Evolutionary conservation across 2,797 vertebrate species (phyloP).

Genomic region (Acridotheres tristis): DNA sequence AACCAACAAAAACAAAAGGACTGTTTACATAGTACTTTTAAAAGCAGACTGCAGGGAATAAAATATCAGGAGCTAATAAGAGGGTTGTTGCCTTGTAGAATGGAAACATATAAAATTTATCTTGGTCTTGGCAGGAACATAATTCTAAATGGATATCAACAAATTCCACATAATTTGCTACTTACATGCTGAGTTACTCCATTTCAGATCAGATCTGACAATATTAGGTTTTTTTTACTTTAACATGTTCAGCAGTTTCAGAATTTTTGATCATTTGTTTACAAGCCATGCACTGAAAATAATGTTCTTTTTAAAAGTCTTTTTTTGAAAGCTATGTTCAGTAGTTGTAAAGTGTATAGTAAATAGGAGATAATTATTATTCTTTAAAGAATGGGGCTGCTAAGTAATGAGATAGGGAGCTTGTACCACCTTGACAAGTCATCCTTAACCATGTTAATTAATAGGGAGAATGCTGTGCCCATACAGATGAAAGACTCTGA

Average conservation of each 20-base stretch:
- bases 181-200: not conserved
- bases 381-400: not conserved
- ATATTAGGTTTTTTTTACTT: not conserved
- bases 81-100: not conserved
- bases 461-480: not conserved
- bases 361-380: not conserved
- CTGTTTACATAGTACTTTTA: not conserved
- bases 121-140: not conserved
- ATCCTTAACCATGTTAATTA: not conserved
- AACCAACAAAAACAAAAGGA: not conserved
- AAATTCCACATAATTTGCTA: not conserved
- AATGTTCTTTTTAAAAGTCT: not conserved
- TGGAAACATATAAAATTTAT: not conserved
- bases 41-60: not conserved
- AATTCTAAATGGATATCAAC: not conserved
- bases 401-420: not conserved
- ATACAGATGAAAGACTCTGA: not conserved
- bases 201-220: not conserved
- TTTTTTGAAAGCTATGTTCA: not conserved
- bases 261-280: not conserved
- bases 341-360: not conserved
- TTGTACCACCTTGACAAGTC: not conserved
- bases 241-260: not conserved
- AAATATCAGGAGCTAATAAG: not conserved
- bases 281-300: not conserved